Base-by-base conservation (phyloP, 1,140 invertebrate species). In the Drosophila dunni region DNA sequence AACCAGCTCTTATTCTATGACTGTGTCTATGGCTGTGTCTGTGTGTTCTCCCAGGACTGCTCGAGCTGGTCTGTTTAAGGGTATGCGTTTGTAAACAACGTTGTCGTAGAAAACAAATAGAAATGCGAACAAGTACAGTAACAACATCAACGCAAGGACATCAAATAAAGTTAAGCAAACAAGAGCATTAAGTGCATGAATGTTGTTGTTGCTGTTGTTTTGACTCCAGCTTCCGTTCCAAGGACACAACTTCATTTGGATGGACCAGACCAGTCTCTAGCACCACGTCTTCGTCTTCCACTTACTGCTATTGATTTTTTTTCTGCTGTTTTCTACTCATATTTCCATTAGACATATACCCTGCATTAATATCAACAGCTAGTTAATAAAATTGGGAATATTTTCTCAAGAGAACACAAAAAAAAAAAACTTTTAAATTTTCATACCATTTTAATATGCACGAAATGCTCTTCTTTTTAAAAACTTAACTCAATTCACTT, bases 141-240 rank as follows among this genome's bases (percentile, higher is more conserved):
- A 69, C 34, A 64, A 61, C 50, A 56, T 40, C 69, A 69, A 63
- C 38, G 56, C 69, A 63, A 69, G 62, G 70, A 82, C 75, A 68
- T 81, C 71, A 75, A 83, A 83, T 82, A 73, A 85, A 79, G 71
- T 85, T 81, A 75, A 70, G 70, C 67, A 85, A 81, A 86, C 78
- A 85, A 72, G 74, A 53, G 80, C 81, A 80, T 83, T 83, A 83
- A 83, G 77, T 80, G 77, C 81, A 83, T 72, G 64, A 57, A 71
- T 78, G 81, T 83, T 84, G 81, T 83, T 84, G 65, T 36, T 78
- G 81, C 29, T 78, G 81, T 83, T 84, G 65, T 36, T 66, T 33
- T 56, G 60, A 42, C n/a, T 46, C 50, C 38, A 8, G 42, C n/a
- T 63, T 42, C n/a, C 46, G 9, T 38, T 13, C 53, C 15, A 53